Evolutionary conservation across 2,797 vertebrate species (phyloP), one percentile per base, ranked within the genome.

Genomic region (Melanotaenia parkinsoni): DNA sequence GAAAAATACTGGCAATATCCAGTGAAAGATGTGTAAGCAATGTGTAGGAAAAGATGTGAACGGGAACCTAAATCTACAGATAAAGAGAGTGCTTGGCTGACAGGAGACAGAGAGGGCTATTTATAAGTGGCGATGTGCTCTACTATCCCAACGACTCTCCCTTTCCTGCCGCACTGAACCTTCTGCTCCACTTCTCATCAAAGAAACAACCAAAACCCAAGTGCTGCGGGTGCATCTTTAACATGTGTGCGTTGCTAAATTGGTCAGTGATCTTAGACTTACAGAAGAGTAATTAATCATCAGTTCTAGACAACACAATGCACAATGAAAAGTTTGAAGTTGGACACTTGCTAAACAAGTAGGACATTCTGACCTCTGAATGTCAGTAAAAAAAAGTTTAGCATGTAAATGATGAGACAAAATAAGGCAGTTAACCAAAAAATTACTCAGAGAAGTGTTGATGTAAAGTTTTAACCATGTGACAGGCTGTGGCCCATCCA

Each of bases 71-170:
- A 68, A 81, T 65, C 58, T 60, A 67, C 65, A 69, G 66, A 64
- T 67, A 51, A 67, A 77, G 26, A 68, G 56, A 70, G 38, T 74
- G 72, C 67, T 18, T 61, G 75, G 45, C 66, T 78, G 60, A 79
- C 76, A 79, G 63, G 54, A 61, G 75, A 81, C 30, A 71, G 83
- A 85, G 76, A 72, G 69, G 67, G 86, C 91, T 95, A 95, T 94
- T 94, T 91, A 91, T 94, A 94, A 86, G 75, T 38, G 51, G 68
- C 14, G 78, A 89, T 86, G 79, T 92, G 92, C 87, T 94, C 89
- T 74, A 92, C 90, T 91, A 92, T 92, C 87, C 73, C 77, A 82
- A 75, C 71, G 20, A 82, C 88, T 84, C 75, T 88, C 71, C 81
- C 81, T 79, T 67, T 70, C 66, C 84, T 73, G 71, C 84, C 77